phyloP scores from a whole-genome alignment of 2,113 vertebrate genomes.

The Protobothrops flavoviridis region DNA sequence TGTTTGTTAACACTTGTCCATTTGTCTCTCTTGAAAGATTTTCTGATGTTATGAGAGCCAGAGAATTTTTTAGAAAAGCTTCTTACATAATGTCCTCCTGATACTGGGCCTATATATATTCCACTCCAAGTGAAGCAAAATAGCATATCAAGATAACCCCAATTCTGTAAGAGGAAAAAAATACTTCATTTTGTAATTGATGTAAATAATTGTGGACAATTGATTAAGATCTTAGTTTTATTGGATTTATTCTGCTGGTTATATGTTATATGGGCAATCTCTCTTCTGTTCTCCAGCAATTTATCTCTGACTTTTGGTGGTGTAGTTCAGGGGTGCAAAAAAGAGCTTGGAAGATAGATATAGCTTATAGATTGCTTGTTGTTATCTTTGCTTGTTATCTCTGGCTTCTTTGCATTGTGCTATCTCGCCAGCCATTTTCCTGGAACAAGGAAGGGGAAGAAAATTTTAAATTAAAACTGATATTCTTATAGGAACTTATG shows the following conservation, averaged over 20 bases:
- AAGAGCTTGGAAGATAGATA: neutral
- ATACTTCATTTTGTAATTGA: neutral
- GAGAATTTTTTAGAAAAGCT: neutral
- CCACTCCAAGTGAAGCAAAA: neutral
- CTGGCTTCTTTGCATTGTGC: neutral
- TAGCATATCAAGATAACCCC: neutral
- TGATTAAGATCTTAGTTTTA: neutral
- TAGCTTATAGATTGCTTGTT: neutral
- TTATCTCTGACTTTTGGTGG: neutral
- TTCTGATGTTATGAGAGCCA: neutral
- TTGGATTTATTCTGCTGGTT: neutral
- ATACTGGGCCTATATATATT: neutral
- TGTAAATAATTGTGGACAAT: neutral
- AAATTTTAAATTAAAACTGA: neutral
- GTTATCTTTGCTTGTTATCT: neutral
- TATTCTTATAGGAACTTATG: neutral
- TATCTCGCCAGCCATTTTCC: neutral
- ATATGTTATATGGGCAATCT: neutral
- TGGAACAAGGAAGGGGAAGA: neutral
- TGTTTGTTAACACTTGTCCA: neutral
- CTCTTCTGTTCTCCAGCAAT: neutral
- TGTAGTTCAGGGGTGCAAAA: neutral
- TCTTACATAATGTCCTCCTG: neutral
- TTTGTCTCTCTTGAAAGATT: neutral
- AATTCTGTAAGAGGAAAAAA: neutral